These are phyloP conservation scores for Otus scops DNA, from an alignment of 2,797 vertebrate genomes.

Conservation along the genomic window DNA sequence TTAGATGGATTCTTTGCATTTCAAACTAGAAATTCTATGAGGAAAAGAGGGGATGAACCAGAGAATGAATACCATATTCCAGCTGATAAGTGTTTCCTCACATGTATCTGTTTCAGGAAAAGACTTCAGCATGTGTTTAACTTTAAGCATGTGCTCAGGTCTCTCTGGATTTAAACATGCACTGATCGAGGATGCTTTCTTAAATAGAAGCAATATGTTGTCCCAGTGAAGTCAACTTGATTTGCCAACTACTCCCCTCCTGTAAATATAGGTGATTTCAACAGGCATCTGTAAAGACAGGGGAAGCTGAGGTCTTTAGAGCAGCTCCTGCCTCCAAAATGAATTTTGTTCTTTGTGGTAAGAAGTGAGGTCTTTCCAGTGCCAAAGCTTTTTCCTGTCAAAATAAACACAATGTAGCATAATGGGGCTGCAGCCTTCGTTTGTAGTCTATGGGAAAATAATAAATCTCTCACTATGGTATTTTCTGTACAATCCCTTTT, in stretches of 20 bases:
- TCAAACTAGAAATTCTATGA: neutral
- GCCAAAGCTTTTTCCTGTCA: neutral
- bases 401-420: neutral
- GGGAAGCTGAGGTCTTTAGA: neutral
- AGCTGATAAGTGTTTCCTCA: constrained; percentile 19
- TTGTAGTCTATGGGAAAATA: neutral
- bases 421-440: neutral
- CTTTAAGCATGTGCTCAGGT: constrained; percentile 41
- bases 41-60: neutral
- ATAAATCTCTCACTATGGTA: neutral
- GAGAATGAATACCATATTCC: constrained; percentile 31
- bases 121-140: constrained; percentile 29
- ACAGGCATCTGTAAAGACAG: neutral
- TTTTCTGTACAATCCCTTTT: neutral
- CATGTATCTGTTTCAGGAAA: constrained; percentile 37
- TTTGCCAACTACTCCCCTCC: neutral
- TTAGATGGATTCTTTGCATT: constrained; percentile 23
- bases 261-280: neutral
- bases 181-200: neutral
- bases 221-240: neutral
- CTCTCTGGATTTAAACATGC: constrained; percentile 35
- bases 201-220: constrained; percentile 46
- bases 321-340: neutral
- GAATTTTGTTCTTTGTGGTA: neutral
- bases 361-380: neutral